Evolutionary conservation across 30 jellyfish, hydroid and myxozoan species (phyloP), one percentile per base, ranked within the genome.

Genomic region (Hydractinia echinata): DNA sequence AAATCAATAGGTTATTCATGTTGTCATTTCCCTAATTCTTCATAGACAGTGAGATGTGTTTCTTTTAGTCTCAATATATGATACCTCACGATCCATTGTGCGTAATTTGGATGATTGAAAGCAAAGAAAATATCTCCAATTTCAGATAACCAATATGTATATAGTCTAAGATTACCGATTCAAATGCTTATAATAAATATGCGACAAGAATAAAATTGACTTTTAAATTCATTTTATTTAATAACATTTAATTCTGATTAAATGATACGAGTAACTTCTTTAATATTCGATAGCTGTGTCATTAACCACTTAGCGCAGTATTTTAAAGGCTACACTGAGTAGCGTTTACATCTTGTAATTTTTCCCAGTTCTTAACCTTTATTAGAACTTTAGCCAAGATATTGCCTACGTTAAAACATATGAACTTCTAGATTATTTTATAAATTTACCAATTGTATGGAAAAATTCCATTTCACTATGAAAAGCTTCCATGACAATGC

Each of bases 71-170:
- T 56, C n/a, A 56, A 56, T n/a, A 56, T 44, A 19, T 19, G 13
- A 67, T 67, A 67, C 8, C 14, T 13, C 10, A 19, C 48, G 10
- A 67, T 13, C 78, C 50, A 67, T 13, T 48, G 78, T 11, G 78
- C 78, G 4, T 67, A 67, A 48, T 67, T 67, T 50, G 13, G 77
- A 14, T 50, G 83, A 76, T 73, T 73, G 76, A 73, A 73, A 9
- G 76, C 49, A 11, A 20, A 73, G 21, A 73, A 73, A 10, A 18
- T 0, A 10, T 21, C 3, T 11, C 77, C 16, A 67, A 67, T 16
- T 48, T 67, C 14, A 11, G 78, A 4, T 21, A 67, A 13, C n/a
- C 78, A 67, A 48, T 10, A 1, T 10, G 1, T 21, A 48, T 67
- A 67, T 21, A 67, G 21, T 10, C 14, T 10, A 21, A 67, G 51